These are phyloP conservation scores for Vireo griseus DNA, from an alignment of 2,797 vertebrate species.

Conservation along the genomic window DNA sequence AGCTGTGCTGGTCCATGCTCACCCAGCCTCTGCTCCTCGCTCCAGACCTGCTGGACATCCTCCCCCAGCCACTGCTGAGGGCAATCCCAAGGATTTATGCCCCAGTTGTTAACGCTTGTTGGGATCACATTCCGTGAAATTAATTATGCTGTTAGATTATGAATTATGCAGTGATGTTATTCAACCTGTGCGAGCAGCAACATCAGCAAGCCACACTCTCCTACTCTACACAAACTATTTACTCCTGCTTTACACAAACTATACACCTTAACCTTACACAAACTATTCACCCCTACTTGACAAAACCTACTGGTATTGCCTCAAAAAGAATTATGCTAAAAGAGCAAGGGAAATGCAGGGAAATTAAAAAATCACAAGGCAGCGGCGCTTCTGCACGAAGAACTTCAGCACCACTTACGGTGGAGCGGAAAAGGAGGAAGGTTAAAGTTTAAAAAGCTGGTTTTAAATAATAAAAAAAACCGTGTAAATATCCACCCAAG, in stretches of 20 bases:
- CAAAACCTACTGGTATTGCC: not conserved
- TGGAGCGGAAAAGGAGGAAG: not conserved
- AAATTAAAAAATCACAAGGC: not conserved
- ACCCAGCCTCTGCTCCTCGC: not conserved
- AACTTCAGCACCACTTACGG: not conserved
- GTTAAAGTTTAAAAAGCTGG: not conserved
- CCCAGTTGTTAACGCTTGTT: fast-evolving
- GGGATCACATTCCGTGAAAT: not conserved
- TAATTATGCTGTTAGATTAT: fast-evolving
- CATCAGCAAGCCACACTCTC: not conserved
- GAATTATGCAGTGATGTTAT: fast-evolving
- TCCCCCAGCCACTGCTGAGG: not conserved
- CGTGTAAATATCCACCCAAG: not conserved
- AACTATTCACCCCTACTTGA: not conserved
- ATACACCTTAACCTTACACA: not conserved
- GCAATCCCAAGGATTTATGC: not conserved
- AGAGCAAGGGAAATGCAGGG: not conserved
- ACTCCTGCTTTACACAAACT: not conserved
- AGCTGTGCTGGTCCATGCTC: not conserved
- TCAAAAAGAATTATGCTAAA: not conserved
- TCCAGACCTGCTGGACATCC: not conserved
- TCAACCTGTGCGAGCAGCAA: not conserved
- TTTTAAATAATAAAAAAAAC: not conserved
- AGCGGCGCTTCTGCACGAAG: not conserved
- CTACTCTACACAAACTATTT: not conserved